phyloP scores from a whole-genome alignment of 2,888 invertebrate genomes.

The Camptogramma bilineatum region DNA sequence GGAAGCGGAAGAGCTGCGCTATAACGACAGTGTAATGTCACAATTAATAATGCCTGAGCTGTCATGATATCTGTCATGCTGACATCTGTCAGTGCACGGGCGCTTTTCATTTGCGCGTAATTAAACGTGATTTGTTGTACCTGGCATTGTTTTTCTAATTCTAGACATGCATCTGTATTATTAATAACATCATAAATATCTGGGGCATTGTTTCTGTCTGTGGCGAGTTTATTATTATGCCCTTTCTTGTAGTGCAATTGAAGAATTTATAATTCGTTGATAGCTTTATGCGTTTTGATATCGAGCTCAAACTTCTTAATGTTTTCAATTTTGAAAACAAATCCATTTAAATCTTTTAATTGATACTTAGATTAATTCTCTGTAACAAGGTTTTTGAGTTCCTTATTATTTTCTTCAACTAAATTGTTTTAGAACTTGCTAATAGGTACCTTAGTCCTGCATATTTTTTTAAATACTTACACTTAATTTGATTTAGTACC shows the following conservation, averaged over 20 bases:
- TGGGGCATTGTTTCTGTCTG: conserved; percentile 19
- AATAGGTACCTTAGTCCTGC: too few relatives aligned
- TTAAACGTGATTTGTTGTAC: conserved; percentile 60
- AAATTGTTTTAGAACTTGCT: too few relatives aligned
- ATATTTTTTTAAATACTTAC: too few relatives aligned
- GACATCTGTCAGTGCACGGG: conserved; percentile 52
- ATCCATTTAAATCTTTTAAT: too few relatives aligned
- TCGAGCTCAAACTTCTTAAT: too few relatives aligned
- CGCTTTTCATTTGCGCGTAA: conserved; percentile 69
- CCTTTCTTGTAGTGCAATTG: conserved; percentile 4
- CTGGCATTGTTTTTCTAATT: conserved; percentile 27
- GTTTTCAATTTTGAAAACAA: too few relatives aligned
- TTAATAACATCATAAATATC: conserved; percentile 27
- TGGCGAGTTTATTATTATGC: conserved; percentile 19
- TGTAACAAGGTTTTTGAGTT: too few relatives aligned
- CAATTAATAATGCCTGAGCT: conserved; percentile 82
- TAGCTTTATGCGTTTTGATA: not conserved
- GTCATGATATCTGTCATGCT: conserved; percentile 81
- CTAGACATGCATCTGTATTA: conserved; percentile 23
- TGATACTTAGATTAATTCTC: too few relatives aligned
- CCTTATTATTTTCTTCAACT: too few relatives aligned
- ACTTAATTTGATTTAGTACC: too few relatives aligned
- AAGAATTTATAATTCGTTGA: conserved; percentile 2
- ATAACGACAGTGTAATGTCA: conserved; percentile 80
- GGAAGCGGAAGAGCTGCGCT: conserved; percentile 81